These are phyloP conservation scores for Argyra leucocephala DNA, from an alignment of 2,888 invertebrate species.

Conservation along the genomic window DNA sequence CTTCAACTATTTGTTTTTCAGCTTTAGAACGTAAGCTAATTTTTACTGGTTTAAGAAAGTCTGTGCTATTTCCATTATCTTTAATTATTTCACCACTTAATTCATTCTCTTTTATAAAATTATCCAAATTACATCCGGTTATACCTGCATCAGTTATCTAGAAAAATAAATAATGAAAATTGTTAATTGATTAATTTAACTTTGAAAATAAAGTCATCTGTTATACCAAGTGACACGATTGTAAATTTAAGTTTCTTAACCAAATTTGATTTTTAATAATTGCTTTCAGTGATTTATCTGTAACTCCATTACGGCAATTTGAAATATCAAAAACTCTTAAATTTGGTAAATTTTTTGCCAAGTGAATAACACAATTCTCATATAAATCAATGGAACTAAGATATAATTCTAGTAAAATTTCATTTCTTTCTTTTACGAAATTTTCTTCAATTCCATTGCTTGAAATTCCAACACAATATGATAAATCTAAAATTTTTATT, in stretches of 20 bases:
- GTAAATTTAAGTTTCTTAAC: slow-evolving; percentile 53
- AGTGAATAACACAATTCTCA: slow-evolving; percentile 51
- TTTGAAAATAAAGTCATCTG: slow-evolving; percentile 32
- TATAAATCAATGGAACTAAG: slow-evolving; percentile 53
- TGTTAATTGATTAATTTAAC: slow-evolving; percentile 20
- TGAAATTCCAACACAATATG: slow-evolving; percentile 57
- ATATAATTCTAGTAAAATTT: slow-evolving; percentile 47
- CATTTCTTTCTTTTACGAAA: slow-evolving; percentile 46
- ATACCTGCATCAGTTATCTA: slow-evolving; percentile 57
- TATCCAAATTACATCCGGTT: slow-evolving; percentile 48
- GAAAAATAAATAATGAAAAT: slow-evolving; percentile 7
- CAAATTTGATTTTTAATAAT: slow-evolving; percentile 54
- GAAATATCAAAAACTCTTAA: slow-evolving; percentile 54
- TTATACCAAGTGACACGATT: slow-evolving; percentile 48
- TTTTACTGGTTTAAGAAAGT: slow-evolving; percentile 30
- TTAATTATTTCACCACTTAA: no score
- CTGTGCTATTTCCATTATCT: background rate
- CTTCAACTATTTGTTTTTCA: slow-evolving; percentile 58
- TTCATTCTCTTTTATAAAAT: slow-evolving; percentile 24
- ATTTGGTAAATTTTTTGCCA: slow-evolving; percentile 51
- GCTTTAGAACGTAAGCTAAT: slow-evolving; percentile 57
- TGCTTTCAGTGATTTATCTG: slow-evolving; percentile 57
- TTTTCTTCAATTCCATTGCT: slow-evolving; percentile 54
- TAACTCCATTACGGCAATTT: slow-evolving; percentile 61
- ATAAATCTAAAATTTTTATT: slow-evolving; percentile 54